These are phyloP conservation scores for Ceriagrion tenellum DNA, from an alignment of 2,888 invertebrate species.

Conservation along the genomic window DNA sequence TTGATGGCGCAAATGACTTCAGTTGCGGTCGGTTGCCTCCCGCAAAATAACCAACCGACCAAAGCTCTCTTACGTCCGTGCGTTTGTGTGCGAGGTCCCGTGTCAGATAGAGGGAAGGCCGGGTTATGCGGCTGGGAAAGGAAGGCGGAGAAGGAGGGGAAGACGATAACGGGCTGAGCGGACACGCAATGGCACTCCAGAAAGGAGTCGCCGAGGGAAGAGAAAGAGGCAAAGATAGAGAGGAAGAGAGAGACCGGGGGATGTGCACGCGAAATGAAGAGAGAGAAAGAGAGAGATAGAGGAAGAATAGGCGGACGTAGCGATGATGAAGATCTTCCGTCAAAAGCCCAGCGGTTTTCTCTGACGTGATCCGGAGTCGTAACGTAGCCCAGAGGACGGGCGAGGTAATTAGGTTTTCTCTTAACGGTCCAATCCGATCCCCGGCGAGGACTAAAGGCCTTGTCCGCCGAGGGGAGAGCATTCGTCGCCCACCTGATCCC, in stretches of 20 bases:
- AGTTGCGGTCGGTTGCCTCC: no score
- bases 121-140: no score
- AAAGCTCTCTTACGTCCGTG: no score
- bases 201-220: neutral
- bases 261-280: neutral
- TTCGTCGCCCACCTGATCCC: neutral
- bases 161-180: neutral
- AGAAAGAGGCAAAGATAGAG: neutral
- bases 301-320: neutral
- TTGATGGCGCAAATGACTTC: no score
- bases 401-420: conserved; percentile 63
- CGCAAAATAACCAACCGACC: no score
- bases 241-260: neutral
- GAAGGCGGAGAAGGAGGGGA: neutral
- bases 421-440: conserved; percentile 59
- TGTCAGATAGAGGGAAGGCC: no score
- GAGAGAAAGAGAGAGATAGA: neutral
- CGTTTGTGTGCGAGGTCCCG: no score
- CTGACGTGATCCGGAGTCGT: conserved; percentile 66
- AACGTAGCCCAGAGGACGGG: conserved; percentile 60
- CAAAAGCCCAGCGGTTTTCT: conserved; percentile 59
- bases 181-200: neutral
- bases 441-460: conserved; percentile 51
- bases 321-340: conserved; percentile 65
- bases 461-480: conserved; percentile 30